Evolutionary conservation across 2,888 invertebrate genomes (phyloP), one percentile per base, ranked within the genome.

Genomic region (Sepioteuthis lessoniana): DNA sequence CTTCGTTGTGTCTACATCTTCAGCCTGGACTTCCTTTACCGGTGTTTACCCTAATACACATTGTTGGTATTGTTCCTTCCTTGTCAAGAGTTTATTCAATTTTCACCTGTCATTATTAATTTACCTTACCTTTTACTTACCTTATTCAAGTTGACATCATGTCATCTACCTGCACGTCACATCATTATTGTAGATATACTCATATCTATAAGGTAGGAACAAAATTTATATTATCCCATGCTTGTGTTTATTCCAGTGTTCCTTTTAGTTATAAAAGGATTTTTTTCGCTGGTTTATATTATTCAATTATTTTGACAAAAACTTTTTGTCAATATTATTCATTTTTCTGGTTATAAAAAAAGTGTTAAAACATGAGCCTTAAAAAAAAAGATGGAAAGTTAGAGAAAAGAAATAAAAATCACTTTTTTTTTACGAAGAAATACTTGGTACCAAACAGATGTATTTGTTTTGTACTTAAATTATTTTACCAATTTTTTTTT

Each of bases 111-210:
- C 76, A 19, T 76, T 76, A 3, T 8, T 35, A 76, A 76, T 76
- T 76, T 76, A 76, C n/a, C 16, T 76, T 76, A 76, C n/a, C 76
- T 35, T 76, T 76, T 76, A 76, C 76, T 35, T 35, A 35, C n/a
- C 76, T 76, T n/a, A 76, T 76, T 76, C n/a, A 76, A 76, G n/a
- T 76, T 76, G 76, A n/a, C 76, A 76, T 76, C n/a, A 76, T 76
- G 76, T 76, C 76, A 76, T 76, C 76, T 13, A 35, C 76, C 35
- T 76, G 76, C 16, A 35, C 35, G n/a, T n/a, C 76, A 35, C 76
- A 76, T 76, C 76, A 35, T 10, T 76, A 76, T 76, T 76, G 76
- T 76, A 35, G 13, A n/a, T 76, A 76, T 76, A 38, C 92, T 21
- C 31, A 31, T 38, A 42, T 47, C 42, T 42, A 92, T 92, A 47